A percentile compares a stretch with the other conserved stretches of the same genome.
phyloP scores from a whole-genome alignment of 1,140 invertebrate genomes.

The Neocloeon triangulifer region DNA sequence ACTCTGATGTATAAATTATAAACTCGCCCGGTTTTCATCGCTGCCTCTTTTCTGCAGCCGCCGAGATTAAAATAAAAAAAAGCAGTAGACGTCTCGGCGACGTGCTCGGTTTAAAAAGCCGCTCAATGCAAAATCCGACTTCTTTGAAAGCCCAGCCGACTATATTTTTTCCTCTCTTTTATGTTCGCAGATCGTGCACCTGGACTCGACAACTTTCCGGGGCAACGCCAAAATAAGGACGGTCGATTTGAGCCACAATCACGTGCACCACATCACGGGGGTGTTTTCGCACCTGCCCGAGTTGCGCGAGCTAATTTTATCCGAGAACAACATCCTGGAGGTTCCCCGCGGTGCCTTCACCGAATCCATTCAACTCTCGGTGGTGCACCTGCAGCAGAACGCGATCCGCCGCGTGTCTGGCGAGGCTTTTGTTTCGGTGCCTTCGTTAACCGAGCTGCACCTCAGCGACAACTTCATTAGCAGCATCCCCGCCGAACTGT shows the following conservation, averaged over 20 bases:
- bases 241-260: constrained; percentile 71
- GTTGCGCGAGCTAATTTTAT: constrained; percentile 59
- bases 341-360: constrained; percentile 57
- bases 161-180: no score
- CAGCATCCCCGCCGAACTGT: constrained; percentile 44
- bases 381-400: constrained; percentile 73
- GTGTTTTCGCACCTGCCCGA: constrained; percentile 57
- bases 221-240: constrained; percentile 48
- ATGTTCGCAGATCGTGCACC: no score
- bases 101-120: no score
- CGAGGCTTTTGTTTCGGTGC: constrained; percentile 42
- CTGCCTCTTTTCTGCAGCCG: no score
- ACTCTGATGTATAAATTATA: no score
- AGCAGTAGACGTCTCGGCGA: no score
- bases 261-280: constrained; percentile 59
- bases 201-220: constrained; percentile 47
- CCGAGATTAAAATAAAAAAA: no score
- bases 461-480: constrained; percentile 69
- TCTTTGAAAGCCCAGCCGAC: no score
- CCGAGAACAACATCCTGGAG: constrained; percentile 74
- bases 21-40: no score
- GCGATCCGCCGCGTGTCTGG: constrained; percentile 52
- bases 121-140: no score
- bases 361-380: constrained; percentile 47
- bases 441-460: constrained; percentile 58